Base-by-base conservation (phyloP, 2,888 invertebrate species). In the Melinaea menophilus region DNA sequence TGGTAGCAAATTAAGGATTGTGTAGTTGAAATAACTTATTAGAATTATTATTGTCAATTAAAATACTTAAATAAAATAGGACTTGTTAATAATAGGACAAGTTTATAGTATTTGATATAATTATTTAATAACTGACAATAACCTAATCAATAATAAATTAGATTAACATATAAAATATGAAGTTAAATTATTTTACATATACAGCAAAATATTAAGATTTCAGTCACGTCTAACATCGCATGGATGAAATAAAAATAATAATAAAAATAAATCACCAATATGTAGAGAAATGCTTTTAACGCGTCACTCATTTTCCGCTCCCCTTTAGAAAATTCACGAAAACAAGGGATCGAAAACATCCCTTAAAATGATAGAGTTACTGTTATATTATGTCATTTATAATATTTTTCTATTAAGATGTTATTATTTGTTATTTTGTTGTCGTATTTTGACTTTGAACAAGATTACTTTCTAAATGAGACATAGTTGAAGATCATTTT, bases 261-360 rank as follows among this genome's bases (percentile, higher is more conserved):
- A 51, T 51, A 51, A 51, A 51, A 51, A 51, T 51, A 51, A 51
- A 51, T 51, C 51, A 51, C 51, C 51, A 51, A 51, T 51, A 51
- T 51, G 51, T 51, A 51, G 51, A 51, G 51, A 51, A 51, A 51
- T 31, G 51, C 51, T 51, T 51, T 51, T 51, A 51, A 22, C 51
- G 31, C 51, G 51, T 51, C 51, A 51, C 31, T 51, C 51, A 51
- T 51, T 51, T 51, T 48, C 48, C 51, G 22, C 51, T 51, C 51
- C 51, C 51, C 51, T 51, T 51, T 51, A 31, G 51, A 51, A 51
- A 51, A 31, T 22, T 51, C 51, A 31, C 51, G 51, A 51, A 51
- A 22, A 51, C 51, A 51, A 51, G 51, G 51, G 51, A 51, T 31
- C 11, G 51, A 31, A 51, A 31, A 51, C 22, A 51, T 31, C 51